A percentile compares a stretch with the other conserved stretches of the same genome.
Evolutionary conservation across 2,888 invertebrate species (phyloP).

Genomic region (Julus scanicus): DNA sequence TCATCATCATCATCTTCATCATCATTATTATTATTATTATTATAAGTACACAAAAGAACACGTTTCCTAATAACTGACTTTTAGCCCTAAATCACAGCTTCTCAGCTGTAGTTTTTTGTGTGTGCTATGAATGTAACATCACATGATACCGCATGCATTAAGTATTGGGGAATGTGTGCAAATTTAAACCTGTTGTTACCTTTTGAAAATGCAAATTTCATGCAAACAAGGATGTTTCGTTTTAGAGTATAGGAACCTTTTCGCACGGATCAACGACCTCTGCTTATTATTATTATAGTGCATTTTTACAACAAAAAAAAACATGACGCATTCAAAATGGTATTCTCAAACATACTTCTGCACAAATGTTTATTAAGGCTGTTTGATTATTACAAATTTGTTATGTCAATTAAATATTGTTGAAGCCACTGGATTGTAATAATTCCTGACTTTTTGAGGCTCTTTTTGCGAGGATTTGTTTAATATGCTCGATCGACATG

Average conservation of each 20-base stretch:
- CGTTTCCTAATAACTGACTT: slow-evolving; percentile 20
- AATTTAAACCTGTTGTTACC: slow-evolving; percentile 26
- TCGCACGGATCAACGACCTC: background rate
- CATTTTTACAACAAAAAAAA: background rate
- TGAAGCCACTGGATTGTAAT: too few species aligned
- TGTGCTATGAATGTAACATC: background rate
- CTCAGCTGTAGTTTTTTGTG: background rate
- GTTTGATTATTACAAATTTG: too few species aligned
- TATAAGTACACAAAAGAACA: background rate
- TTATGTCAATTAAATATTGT: too few species aligned
- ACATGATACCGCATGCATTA: background rate
- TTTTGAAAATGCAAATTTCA: slow-evolving; percentile 40
- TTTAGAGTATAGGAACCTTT: background rate
- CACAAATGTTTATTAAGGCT: background rate
- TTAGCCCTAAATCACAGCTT: background rate
- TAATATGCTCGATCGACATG: too few species aligned
- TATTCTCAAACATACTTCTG: background rate
- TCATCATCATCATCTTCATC: background rate
- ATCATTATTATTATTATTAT: background rate
- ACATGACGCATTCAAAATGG: background rate
- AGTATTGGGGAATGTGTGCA: background rate
- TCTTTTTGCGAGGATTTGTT: too few species aligned
- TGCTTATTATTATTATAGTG: background rate
- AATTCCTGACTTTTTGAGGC: too few species aligned
- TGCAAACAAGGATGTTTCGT: slow-evolving; percentile 46